Conservation (phyloP, 1,140 invertebrate genomes). For the Augochlora pura region DNA sequence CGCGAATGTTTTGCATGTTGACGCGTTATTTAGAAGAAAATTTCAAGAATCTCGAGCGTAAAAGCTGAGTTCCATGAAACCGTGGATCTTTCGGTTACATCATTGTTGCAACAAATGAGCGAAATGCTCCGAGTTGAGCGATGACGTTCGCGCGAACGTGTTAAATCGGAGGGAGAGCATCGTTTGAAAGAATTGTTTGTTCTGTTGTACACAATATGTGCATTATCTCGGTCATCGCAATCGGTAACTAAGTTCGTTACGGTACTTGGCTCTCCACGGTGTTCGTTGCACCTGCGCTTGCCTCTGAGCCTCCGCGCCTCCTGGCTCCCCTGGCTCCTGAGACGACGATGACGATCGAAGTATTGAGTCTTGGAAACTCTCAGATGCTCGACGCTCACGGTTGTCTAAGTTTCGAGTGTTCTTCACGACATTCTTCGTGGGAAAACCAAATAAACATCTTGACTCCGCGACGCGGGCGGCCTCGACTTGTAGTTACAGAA, state of each 20-base stretch:
- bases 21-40: too few relatives aligned
- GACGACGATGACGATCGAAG: conserved; percentile 55
- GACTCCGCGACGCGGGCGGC: conserved; percentile 62
- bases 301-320: too few relatives aligned
- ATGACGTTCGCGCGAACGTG: too few relatives aligned
- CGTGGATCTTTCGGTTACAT: too few relatives aligned
- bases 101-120: too few relatives aligned
- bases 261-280: conserved; percentile 9
- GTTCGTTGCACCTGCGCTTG: conserved; percentile 14
- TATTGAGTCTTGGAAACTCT: conserved; percentile 58
- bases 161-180: not conserved
- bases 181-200: not conserved
- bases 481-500: conserved; percentile 57
- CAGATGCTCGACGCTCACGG: conserved; percentile 56
- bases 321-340: not conserved
- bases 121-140: too few relatives aligned
- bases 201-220: not conserved
- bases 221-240: not conserved
- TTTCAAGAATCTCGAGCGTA: too few relatives aligned
- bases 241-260: conserved; percentile 4
- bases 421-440: conserved; percentile 73
- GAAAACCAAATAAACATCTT: conserved; percentile 77
- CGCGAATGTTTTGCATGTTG: too few relatives aligned
- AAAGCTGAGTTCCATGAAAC: too few relatives aligned
- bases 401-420: conserved; percentile 62